Percentiles rank a stretch among this genome's conserved stretches.
phyloP scores from a whole-genome alignment of 2,888 invertebrate genomes.

The Volucella inflata region DNA sequence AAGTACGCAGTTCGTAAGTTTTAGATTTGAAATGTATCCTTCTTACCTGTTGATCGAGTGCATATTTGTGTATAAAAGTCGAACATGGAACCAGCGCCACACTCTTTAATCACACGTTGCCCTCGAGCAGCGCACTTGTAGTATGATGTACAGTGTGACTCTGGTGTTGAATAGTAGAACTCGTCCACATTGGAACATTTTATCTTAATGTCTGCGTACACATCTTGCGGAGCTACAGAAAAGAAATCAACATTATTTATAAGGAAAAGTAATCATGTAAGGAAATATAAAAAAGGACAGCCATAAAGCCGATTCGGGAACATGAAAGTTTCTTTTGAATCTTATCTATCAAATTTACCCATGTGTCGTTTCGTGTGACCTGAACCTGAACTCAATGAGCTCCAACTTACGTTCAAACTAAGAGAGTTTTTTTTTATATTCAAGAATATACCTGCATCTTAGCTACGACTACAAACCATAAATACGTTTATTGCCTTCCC shows the following conservation, averaged over 20 bases:
- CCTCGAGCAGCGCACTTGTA: slow-evolving; percentile 84
- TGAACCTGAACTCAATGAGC: too few relatives aligned
- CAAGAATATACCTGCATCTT: too few relatives aligned
- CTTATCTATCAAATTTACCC: too few relatives aligned
- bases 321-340: neutral
- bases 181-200: slow-evolving; percentile 79
- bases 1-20: neutral
- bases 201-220: slow-evolving; percentile 73
- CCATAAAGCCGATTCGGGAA: neutral
- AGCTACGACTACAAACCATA: too few relatives aligned
- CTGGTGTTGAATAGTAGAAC: slow-evolving; percentile 85
- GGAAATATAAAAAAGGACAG: neutral
- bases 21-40: neutral
- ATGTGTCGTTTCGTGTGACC: too few relatives aligned
- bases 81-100: slow-evolving; percentile 86
- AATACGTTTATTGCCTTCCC: too few relatives aligned
- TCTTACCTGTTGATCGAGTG: slow-evolving; percentile 83
- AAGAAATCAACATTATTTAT: too few relatives aligned
- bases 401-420: too few relatives aligned
- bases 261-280: neutral
- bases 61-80: slow-evolving; percentile 85
- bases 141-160: slow-evolving; percentile 86
- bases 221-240: slow-evolving; percentile 48
- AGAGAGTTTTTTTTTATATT: too few relatives aligned
- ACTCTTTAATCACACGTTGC: slow-evolving; percentile 83